These are phyloP conservation scores for Heterochromis multidens DNA, from an alignment of 2,113 vertebrate species.

Conservation along the genomic window DNA sequence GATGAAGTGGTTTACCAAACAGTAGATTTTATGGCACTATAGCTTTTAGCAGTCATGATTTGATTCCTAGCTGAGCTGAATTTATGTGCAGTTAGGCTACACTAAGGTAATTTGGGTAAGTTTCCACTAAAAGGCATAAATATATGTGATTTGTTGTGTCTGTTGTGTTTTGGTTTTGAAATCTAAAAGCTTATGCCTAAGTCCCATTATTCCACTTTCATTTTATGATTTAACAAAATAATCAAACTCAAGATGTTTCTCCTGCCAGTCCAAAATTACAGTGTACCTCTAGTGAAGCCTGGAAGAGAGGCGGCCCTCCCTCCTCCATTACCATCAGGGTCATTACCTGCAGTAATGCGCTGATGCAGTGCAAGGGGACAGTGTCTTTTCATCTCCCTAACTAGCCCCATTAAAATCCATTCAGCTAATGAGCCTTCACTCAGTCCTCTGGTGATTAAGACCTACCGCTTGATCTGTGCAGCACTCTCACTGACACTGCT, in stretches of 20 bases:
- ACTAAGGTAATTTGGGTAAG: not conserved
- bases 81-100: not conserved
- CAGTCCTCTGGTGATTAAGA: conserved; percentile 55
- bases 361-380: conserved; percentile 39
- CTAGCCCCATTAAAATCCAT: conserved; percentile 69
- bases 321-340: conserved; percentile 44
- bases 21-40: conserved; percentile 19
- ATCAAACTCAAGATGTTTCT: not conserved
- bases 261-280: not conserved
- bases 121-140: not conserved
- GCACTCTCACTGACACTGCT: not conserved
- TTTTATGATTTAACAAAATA: not conserved
- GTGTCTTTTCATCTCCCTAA: conserved; percentile 65
- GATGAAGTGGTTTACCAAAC: conserved; percentile 9
- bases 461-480: conserved; percentile 33
- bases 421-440: conserved; percentile 65
- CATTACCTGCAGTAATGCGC: conserved; percentile 64
- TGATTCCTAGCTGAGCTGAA: conserved; percentile 25
- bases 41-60: conserved; percentile 13
- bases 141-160: not conserved
- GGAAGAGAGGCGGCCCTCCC: not conserved
- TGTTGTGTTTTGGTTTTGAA: not conserved
- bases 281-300: not conserved
- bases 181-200: not conserved
- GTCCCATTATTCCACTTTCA: not conserved